Percentiles rank a stretch among this genome's conserved stretches.
phyloP scores from a whole-genome alignment of 2,888 invertebrate genomes.

The Germaria angustata region DNA sequence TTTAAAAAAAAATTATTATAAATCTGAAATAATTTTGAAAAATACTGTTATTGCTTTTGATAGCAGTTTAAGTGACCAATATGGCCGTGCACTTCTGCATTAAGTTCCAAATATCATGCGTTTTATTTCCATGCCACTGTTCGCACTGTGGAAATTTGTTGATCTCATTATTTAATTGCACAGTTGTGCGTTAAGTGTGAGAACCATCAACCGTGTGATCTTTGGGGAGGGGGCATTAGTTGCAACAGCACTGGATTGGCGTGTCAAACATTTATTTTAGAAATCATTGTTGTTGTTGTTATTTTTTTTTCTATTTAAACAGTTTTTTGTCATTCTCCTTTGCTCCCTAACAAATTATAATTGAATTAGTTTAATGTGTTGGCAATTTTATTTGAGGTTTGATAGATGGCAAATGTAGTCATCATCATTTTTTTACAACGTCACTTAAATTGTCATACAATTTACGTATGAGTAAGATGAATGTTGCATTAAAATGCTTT shows the following conservation, averaged over 20 bases:
- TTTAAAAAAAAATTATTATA: no score
- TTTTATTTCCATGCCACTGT: slow-evolving; percentile 30
- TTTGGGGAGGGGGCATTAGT: slow-evolving; percentile 22
- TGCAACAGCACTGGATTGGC: not conserved
- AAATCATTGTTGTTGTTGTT: slow-evolving; percentile 1
- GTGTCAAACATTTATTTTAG: slow-evolving; percentile 19
- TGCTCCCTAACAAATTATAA: slow-evolving; percentile 18
- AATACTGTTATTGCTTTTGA: no score
- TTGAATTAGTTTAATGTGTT: slow-evolving; percentile 41
- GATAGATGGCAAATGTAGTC: not conserved
- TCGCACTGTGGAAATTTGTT: slow-evolving; percentile 31
- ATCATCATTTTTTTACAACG: slow-evolving; percentile 1
- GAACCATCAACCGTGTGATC: slow-evolving; percentile 24
- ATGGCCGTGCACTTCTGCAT: no score
- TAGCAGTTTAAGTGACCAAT: no score
- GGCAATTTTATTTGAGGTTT: not conserved
- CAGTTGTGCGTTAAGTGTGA: slow-evolving; percentile 25
- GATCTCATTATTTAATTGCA: slow-evolving; percentile 50
- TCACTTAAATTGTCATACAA: slow-evolving; percentile 19
- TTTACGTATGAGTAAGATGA: not conserved
- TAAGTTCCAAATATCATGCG: not conserved
- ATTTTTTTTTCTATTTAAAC: not conserved
- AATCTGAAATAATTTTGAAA: no score
- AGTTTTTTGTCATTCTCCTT: not conserved
- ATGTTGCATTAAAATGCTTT: not conserved